Conservation (phyloP, 1,140 invertebrate species). For the Eurosta solidaginis region DNA sequence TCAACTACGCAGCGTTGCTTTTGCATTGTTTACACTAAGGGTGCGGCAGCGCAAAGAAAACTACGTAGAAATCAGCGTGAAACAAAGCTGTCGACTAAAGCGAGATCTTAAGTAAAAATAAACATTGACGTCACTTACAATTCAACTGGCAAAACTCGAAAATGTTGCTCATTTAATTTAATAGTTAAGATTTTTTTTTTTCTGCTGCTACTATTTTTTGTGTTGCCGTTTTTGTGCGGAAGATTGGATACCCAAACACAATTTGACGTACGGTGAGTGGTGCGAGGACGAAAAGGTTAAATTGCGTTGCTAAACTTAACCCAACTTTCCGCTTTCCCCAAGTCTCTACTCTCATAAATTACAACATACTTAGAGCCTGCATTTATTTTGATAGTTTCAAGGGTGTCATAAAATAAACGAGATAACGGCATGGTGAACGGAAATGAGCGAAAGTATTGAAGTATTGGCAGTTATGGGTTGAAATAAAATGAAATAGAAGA, state of each 20-base stretch:
- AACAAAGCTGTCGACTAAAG: not conserved
- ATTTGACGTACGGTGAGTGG: not conserved
- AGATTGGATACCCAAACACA: too few species aligned
- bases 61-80: not conserved
- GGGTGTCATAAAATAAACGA: conserved; percentile 22
- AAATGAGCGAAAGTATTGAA: conserved; percentile 3
- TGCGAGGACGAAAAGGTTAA: not conserved
- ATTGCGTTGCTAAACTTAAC: not conserved
- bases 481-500: not conserved
- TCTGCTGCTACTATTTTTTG: not conserved
- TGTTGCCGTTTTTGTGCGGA: not conserved
- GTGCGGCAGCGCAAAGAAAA: not conserved
- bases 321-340: not conserved
- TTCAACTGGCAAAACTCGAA: conserved; percentile 15
- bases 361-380: not conserved
- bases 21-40: not conserved
- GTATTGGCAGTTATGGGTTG: not conserved
- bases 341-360: not conserved
- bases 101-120: not conserved
- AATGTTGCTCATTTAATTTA: conserved; percentile 28
- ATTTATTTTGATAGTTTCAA: conserved; percentile 24
- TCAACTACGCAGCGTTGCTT: not conserved
- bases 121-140: conserved; percentile 19
- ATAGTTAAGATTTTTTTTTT: not conserved
- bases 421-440: not conserved